Percentiles rank a stretch among this genome's conserved stretches.
phyloP scores from a whole-genome alignment of 2,888 invertebrate genomes.

The Diloba caeruleocephala region DNA sequence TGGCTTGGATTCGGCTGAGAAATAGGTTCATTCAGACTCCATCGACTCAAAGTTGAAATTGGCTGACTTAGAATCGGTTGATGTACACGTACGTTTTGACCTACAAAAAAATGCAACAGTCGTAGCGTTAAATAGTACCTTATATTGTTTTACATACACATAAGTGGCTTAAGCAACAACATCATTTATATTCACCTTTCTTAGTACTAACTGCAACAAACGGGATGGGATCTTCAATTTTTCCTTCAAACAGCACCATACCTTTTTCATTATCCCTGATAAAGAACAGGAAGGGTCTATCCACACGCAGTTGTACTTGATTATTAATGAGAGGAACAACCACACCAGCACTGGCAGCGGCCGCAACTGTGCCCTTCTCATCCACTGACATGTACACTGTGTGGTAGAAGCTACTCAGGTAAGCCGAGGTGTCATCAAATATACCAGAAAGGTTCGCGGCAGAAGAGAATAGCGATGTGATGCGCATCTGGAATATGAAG shows the following conservation, averaged over 20 bases:
- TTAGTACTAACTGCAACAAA: slow-evolving; percentile 45
- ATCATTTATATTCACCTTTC: not conserved
- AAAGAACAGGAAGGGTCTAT: slow-evolving; percentile 91
- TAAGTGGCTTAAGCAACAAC: no score
- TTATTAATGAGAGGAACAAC: slow-evolving; percentile 90
- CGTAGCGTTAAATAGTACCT: no score
- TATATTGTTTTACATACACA: no score
- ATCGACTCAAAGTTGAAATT: not conserved
- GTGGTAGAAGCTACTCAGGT: slow-evolving; percentile 89
- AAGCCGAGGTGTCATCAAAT: slow-evolving; percentile 72
- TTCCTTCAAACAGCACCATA: slow-evolving; percentile 91
- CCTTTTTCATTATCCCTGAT: slow-evolving; percentile 88
- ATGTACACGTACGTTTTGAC: not conserved
- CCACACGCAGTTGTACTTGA: slow-evolving; percentile 84
- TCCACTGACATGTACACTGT: slow-evolving; percentile 91
- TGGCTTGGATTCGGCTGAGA: slow-evolving; percentile 3
- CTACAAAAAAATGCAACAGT: not conserved
- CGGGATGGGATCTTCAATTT: slow-evolving; percentile 84
- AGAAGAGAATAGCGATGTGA: slow-evolving; percentile 87
- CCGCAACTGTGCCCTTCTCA: slow-evolving; percentile 91
- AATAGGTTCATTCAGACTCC: not conserved
- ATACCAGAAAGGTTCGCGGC: slow-evolving; percentile 90
- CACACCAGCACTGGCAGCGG: slow-evolving; percentile 89
- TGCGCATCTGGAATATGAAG: slow-evolving; percentile 83
- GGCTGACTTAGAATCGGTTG: not conserved